A percentile compares a stretch with the other conserved stretches of the same genome.
These are phyloP conservation scores for Ageneiosus marmoratus DNA, from an alignment of 2,113 vertebrate genomes.

Conservation along the genomic window DNA sequence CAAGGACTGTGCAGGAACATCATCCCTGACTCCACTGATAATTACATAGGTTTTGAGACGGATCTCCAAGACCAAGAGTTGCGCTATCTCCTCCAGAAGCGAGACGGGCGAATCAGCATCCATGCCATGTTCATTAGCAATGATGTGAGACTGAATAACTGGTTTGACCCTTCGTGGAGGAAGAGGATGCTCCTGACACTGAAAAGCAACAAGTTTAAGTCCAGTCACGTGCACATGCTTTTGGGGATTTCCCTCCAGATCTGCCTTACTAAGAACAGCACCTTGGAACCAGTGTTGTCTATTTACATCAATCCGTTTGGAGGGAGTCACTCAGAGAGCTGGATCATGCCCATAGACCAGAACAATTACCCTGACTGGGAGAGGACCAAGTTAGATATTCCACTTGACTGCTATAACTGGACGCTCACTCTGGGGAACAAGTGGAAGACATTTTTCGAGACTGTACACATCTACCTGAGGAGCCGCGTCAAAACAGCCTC, in stretches of 20 bases:
- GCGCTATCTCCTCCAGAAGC: slow-evolving; percentile 76
- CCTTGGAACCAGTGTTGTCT: slow-evolving; percentile 77
- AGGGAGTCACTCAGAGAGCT: slow-evolving; percentile 81
- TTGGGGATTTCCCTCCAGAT: slow-evolving; percentile 80
- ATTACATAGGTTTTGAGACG: slow-evolving; percentile 80
- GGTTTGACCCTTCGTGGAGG: slow-evolving; percentile 82
- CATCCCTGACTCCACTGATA: slow-evolving; percentile 79
- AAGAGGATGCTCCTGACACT: slow-evolving; percentile 81
- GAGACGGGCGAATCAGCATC: slow-evolving; percentile 73
- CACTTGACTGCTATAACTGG: slow-evolving; percentile 81
- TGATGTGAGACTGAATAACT: slow-evolving; percentile 78
- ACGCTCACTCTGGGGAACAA: slow-evolving; percentile 79
- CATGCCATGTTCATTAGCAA: slow-evolving; percentile 83
- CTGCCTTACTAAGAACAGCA: slow-evolving; percentile 83
- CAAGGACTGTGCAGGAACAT: slow-evolving; percentile 76
- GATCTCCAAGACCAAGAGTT: slow-evolving; percentile 79
- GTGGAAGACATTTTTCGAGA: slow-evolving; percentile 84
- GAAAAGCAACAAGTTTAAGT: slow-evolving; percentile 82
- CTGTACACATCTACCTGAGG: slow-evolving; percentile 80
- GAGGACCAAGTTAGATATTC: slow-evolving; percentile 79
- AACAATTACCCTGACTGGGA: slow-evolving; percentile 80
- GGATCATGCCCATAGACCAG: slow-evolving; percentile 81
- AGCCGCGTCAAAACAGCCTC: slow-evolving; percentile 73
- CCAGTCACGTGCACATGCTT: slow-evolving; percentile 80
- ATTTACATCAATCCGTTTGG: slow-evolving; percentile 82